Percentiles rank a stretch among this genome's conserved stretches.
phyloP scores from a whole-genome alignment of 2,797 vertebrate genomes.

The Lepus oiostolus region DNA sequence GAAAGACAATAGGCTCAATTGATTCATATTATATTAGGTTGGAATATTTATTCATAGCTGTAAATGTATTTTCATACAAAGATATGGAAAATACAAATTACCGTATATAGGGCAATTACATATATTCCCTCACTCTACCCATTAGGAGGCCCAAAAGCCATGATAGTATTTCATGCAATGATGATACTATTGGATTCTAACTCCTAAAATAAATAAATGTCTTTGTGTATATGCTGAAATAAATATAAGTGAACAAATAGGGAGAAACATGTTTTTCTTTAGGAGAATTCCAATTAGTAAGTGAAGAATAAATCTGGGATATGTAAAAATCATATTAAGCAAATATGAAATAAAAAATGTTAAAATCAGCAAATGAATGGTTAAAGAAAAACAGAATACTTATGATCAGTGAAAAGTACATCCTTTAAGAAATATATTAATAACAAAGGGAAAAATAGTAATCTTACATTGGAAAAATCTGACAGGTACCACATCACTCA shows the following conservation, averaged over 20 bases:
- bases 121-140: neutral
- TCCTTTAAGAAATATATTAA: neutral
- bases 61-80: neutral
- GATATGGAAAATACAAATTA: neutral
- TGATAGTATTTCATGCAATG: neutral
- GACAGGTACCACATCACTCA: neutral
- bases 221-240: neutral
- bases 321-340: neutral
- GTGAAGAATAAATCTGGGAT: neutral
- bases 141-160: neutral
- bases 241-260: neutral
- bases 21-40: neutral
- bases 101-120: neutral
- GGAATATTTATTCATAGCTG: neutral
- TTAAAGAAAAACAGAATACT: neutral
- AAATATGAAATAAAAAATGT: conserved; percentile 19
- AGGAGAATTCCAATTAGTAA: neutral
- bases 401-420: neutral
- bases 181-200: neutral
- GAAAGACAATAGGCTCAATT: neutral
- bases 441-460: neutral
- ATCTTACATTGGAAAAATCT: neutral
- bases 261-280: neutral
- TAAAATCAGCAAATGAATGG: neutral
- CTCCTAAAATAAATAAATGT: neutral